Evolutionary conservation across 2,113 vertebrate genomes (phyloP).

Genomic region (Toxotes chatareus): DNA sequence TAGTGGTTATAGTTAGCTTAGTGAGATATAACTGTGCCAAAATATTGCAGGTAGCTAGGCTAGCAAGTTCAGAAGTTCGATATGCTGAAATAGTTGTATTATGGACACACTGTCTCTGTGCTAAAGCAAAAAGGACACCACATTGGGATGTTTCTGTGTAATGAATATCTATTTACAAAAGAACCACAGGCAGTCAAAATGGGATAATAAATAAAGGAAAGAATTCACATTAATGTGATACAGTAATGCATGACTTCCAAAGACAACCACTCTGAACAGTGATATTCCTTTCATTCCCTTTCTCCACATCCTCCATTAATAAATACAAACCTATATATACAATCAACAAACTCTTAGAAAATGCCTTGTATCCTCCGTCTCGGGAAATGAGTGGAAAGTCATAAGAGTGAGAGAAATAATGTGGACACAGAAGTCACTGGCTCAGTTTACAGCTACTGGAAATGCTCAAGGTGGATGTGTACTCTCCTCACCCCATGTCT

Average conservation of each 20-base stretch:
- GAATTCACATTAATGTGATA: conserved; percentile 51
- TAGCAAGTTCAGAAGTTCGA: conserved; percentile 7
- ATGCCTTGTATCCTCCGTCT: conserved; percentile 2
- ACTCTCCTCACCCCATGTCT: neutral
- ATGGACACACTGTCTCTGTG: conserved; percentile 14
- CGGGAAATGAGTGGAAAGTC: neutral
- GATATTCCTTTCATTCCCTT: conserved; percentile 45
- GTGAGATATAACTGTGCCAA: neutral
- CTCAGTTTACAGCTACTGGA: conserved; percentile 65
- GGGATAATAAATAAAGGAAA: conserved; percentile 49
- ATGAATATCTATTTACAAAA: conserved; percentile 53
- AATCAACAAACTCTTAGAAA: conserved; percentile 34
- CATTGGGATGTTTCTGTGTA: neutral
- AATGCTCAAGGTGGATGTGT: conserved; percentile 13
- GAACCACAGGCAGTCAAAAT: neutral
- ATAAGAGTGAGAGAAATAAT: conserved; percentile 1
- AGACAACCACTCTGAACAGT: conserved; percentile 41
- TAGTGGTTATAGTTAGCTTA: neutral
- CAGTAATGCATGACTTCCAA: conserved; percentile 32
- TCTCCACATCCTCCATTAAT: conserved; percentile 47
- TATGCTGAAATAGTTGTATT: conserved; percentile 25
- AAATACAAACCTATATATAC: conserved; percentile 68
- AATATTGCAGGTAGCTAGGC: conserved; percentile 23
- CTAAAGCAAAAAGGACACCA: conserved; percentile 25
- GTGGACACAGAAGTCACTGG: conserved; percentile 52